phyloP scores from a whole-genome alignment of 2,888 invertebrate genomes.

The Willowsia nigromaculata region DNA sequence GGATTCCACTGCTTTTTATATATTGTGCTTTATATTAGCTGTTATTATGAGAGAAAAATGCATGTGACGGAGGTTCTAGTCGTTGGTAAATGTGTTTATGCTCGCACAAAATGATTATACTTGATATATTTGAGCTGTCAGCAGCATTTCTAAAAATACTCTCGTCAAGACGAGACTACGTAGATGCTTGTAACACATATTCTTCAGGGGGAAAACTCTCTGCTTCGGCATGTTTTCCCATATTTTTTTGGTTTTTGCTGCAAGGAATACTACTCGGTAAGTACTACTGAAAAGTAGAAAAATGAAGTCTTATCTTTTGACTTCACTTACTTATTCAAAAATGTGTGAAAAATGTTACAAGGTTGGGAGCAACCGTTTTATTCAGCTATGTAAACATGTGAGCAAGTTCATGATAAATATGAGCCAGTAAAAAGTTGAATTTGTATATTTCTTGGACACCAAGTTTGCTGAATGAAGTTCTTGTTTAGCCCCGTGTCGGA shows the following conservation, averaged over 20 bases:
- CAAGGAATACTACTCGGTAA: neutral
- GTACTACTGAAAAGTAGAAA: neutral
- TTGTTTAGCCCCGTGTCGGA: too few relatives aligned
- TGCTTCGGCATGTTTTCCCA: neutral
- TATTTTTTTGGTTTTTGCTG: neutral
- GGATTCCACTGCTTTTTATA: neutral
- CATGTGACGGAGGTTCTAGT: neutral
- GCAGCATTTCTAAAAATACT: conserved; percentile 61
- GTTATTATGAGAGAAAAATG: neutral
- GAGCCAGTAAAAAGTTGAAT: too few relatives aligned
- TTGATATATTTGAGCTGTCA: conserved; percentile 64
- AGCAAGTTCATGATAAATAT: neutral
- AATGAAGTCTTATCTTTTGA: conserved; percentile 11
- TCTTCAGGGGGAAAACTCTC: neutral
- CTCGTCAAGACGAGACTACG: neutral
- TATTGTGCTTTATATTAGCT: neutral
- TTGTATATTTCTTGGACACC: too few relatives aligned
- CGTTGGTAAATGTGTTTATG: conserved; percentile 50
- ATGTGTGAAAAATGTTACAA: conserved; percentile 41
- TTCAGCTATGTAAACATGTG: neutral
- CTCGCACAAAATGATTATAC: conserved; percentile 59
- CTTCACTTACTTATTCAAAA: neutral
- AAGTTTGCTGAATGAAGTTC: too few relatives aligned
- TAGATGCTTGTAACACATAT: neutral
- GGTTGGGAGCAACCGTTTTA: conserved; percentile 42